Conservation (phyloP, 2,797 vertebrate genomes). For the Sorex maritimensis region DNA sequence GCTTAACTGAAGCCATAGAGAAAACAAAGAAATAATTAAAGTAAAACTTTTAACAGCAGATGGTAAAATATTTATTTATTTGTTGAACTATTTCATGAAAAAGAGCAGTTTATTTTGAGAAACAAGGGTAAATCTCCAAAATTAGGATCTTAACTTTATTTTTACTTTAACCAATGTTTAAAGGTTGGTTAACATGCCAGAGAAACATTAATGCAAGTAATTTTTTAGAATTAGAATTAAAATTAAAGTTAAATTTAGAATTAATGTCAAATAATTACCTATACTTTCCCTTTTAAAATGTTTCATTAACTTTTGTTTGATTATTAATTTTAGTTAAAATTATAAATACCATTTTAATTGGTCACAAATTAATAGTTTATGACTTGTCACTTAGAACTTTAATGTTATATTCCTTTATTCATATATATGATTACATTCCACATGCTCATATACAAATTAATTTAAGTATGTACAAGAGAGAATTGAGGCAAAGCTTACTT, state of each 20-base stretch:
- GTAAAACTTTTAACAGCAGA: not conserved
- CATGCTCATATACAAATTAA: not conserved
- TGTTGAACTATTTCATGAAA: not conserved
- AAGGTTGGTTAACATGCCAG: not conserved
- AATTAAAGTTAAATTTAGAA: no score
- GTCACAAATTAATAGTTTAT: not conserved
- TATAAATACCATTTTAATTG: not conserved
- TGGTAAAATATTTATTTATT: not conserved
- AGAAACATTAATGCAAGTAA: not conserved
- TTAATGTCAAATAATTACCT: not conserved
- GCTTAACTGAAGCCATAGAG: not conserved
- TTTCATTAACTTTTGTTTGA: not conserved
- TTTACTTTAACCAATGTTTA: slow-evolving; percentile 18
- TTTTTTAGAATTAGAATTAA: not conserved
- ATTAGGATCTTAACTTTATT: not conserved
- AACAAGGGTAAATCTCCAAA: slow-evolving; percentile 2
- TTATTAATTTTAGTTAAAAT: not conserved
- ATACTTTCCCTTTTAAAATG: not conserved
- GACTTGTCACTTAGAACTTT: not conserved
- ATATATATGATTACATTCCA: not conserved
- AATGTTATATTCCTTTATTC: not conserved
- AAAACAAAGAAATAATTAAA: slow-evolving; percentile 23
- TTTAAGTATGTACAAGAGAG: not conserved
- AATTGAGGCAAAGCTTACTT: slow-evolving; percentile 15
- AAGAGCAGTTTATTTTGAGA: not conserved